Evolutionary conservation across 2,113 vertebrate species (phyloP), one percentile per base, ranked within the genome.

Genomic region (Syngnathus scovelli): DNA sequence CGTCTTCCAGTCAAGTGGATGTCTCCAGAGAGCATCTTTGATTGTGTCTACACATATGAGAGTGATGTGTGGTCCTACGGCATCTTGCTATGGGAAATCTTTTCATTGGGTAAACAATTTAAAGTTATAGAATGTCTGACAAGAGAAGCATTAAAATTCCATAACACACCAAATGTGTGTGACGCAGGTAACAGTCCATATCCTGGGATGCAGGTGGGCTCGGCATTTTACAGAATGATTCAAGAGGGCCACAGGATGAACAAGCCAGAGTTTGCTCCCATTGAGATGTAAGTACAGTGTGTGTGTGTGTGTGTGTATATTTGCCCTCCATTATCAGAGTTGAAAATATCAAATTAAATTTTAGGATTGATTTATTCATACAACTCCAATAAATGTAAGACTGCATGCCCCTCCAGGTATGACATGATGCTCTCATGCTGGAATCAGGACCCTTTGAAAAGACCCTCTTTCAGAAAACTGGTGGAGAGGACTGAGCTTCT

Each of bases 1-100:
- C 94, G 97, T 60, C 93, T 99, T 21, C 97, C 97, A 0, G 96
- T 99, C 68, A 99, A 99, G 85, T 99, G 97, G 97, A 99, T 99
- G 97, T 96, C 97, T 8, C 97, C 97, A 0, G 97, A 99, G 85
- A 99, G 97, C 70, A 95, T 99, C 76, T 99, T 99, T 76, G 94
- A 96, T 81, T 97, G 94, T 0, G 93, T 99, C 37, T 99, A 98
- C 83, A 99, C 96, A 0, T 96, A 94, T 74, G 96, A 99, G 86
- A 99, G 97, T 65, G 97, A 98, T 0, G 97, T 98, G 72, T 99
- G 97, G 97, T 99, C 97, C 70, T 99, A 99, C 0, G 97, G 97
- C 73, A 98, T 99, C 85, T 87, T 99, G 66, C 92, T 99, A 49
- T 99, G 97, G 97, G 97, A 99, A 87, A 93, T 99, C 70, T 99